A percentile compares a stretch with the other conserved stretches of the same genome.
Conservation (phyloP, 2,797 vertebrate genomes). For the Acanthopagrus latus region DNA sequence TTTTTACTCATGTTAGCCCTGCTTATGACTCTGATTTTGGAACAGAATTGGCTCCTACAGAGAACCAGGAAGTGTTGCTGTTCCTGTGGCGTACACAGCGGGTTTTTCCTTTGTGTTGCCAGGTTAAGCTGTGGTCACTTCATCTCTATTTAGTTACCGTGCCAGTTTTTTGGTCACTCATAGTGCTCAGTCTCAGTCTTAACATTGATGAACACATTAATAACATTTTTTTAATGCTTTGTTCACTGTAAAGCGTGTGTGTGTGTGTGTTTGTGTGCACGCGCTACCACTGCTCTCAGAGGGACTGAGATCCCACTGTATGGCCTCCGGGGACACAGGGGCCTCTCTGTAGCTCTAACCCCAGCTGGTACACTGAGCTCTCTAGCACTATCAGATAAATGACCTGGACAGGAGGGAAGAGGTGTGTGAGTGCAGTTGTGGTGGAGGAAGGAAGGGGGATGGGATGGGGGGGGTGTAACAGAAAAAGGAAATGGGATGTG, state of each 20-base stretch:
- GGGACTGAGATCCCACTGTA: conserved; percentile 46
- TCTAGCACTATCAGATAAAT: conserved; percentile 70
- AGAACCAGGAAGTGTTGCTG: conserved; percentile 5
- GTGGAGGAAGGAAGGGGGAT: neutral
- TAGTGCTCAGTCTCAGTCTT: neutral
- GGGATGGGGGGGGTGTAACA: neutral
- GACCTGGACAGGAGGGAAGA: conserved; percentile 26
- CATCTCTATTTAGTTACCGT: neutral
- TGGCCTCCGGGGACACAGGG: conserved; percentile 59
- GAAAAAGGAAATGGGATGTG: conserved; percentile 63
- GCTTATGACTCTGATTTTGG: neutral
- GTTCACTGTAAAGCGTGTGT: neutral
- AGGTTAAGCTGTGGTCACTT: conserved; percentile 11
- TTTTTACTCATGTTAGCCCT: neutral
- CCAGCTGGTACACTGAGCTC: conserved; percentile 67
- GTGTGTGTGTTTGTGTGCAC: conserved; percentile 1
- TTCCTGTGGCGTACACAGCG: neutral
- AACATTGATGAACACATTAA: neutral
- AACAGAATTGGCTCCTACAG: neutral
- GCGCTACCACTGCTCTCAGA: conserved; percentile 32
- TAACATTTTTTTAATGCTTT: neutral
- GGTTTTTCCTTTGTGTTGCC: conserved; percentile 21
- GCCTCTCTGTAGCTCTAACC: conserved; percentile 64
- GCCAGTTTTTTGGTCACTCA: conserved; percentile 1
- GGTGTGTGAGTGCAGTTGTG: conserved; percentile 33